Base-by-base conservation (phyloP, 2,888 invertebrate genomes). In the Bombylius discolor region DNA sequence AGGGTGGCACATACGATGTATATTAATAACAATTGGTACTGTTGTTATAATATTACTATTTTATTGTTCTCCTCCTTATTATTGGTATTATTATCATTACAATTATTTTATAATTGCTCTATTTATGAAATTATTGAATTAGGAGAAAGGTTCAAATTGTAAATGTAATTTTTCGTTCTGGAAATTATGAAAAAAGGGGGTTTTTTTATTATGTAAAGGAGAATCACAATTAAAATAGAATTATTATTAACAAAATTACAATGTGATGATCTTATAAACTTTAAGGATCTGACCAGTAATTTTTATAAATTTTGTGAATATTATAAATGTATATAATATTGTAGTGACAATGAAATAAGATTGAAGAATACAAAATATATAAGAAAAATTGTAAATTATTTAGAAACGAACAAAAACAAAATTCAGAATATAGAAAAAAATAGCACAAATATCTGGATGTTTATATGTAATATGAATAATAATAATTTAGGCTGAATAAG, bases 1-100 rank as follows among this genome's bases (percentile, higher is more conserved):
- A 69, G 72, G 76, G 77, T 78, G 62, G 66, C 61, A 62, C 12
- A 51, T 39, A 11, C 23, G 47, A 23, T 31, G 47, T 2, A 4
- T 47, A 14, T 8, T 47, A 36, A 3, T 36, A 36, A 36, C 34
- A 36, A 36, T 36, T 7, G 23, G 23, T 23, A 23, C 23, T 23
- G 23, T 23, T 23, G 8, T 36, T 11, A 42, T 11, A 42, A 11
- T 11, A 42, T 4, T 42, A 42, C 7, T 8, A 42, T 5, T 42
- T 8, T 4, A 42, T 42, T 42, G 11, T 11, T 11, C 5, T 42
- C 12, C 11, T 11, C 39, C 39, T 11, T 3, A 11, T 42, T 11
- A 11, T 42, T 11, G 11, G n/a, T n/a, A n/a, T 11, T 11, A 11
- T 11, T 42, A 42, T 42, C 5, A 42, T 42, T 11, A 11, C 7